These are phyloP conservation scores for Tetanocera ferruginea DNA, from an alignment of 2,888 invertebrate genomes.

Conservation along the genomic window DNA sequence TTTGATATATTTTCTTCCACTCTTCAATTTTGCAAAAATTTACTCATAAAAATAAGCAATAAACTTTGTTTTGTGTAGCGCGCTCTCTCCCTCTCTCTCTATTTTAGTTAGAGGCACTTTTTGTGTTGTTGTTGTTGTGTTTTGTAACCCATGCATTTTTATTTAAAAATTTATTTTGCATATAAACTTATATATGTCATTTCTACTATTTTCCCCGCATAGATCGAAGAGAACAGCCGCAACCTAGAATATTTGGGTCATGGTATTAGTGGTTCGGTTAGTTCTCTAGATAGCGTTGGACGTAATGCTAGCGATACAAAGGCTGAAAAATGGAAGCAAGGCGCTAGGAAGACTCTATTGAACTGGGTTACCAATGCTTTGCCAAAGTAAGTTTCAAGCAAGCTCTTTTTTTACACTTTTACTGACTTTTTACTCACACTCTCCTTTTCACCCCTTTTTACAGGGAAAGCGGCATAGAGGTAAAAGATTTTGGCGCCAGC, in stretches of 20 bases:
- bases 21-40: not conserved
- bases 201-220: too few relatives aligned
- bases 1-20: not conserved
- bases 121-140: too few relatives aligned
- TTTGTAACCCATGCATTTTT: not conserved
- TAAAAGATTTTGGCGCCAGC: constrained; percentile 93
- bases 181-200: too few relatives aligned
- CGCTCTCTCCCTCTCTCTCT: too few relatives aligned
- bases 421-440: not conserved
- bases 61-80: too few relatives aligned
- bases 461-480: constrained; percentile 88
- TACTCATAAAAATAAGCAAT: not conserved
- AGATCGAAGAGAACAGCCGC: constrained; percentile 94
- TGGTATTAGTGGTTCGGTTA: constrained; percentile 83
- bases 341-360: constrained; percentile 90
- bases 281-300: constrained; percentile 85
- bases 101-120: too few relatives aligned
- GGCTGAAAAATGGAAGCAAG: constrained; percentile 85
- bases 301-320: constrained; percentile 72
- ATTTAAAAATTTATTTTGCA: too few relatives aligned
- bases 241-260: constrained; percentile 88
- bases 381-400: constrained; percentile 76
- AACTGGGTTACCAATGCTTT: constrained; percentile 95
- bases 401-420: not conserved
- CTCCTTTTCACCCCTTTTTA: constrained; percentile 40